phyloP scores from a whole-genome alignment of 2,888 invertebrate species.

The Tortrix viridana region DNA sequence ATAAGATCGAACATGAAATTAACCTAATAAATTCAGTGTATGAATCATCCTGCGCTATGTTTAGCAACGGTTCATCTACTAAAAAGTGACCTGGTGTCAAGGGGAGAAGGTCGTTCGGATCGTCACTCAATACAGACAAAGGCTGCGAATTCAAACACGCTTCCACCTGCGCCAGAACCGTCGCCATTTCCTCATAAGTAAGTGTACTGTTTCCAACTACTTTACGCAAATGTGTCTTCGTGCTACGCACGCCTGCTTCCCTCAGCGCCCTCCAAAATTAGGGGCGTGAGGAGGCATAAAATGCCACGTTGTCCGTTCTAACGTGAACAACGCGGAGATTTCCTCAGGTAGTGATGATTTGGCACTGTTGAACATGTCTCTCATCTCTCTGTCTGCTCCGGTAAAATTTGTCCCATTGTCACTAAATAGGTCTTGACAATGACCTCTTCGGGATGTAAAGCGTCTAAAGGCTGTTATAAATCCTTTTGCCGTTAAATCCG shows the following conservation, averaged over 20 bases:
- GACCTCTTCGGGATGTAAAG: slow-evolving; percentile 42
- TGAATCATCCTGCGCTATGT: background rate
- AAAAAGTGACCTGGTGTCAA: no score
- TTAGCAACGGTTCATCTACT: background rate
- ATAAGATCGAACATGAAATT: no score
- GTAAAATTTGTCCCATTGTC: slow-evolving; percentile 44
- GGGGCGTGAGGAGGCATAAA: slow-evolving; percentile 16
- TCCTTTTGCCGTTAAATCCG: slow-evolving; percentile 46
- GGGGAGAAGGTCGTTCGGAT: background rate
- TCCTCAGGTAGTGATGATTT: slow-evolving; percentile 13
- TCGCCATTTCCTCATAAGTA: no score
- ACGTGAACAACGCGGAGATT: slow-evolving; percentile 3
- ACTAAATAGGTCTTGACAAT: slow-evolving; percentile 39
- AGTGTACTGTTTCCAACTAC: slow-evolving; percentile 5
- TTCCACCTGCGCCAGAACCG: no score
- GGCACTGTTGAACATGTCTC: slow-evolving; percentile 8
- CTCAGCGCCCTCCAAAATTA: slow-evolving; percentile 19
- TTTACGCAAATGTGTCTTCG: slow-evolving; percentile 5
- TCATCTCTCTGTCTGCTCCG: slow-evolving; percentile 27
- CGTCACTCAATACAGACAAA: background rate
- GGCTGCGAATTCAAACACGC: no score
- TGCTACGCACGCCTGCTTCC: slow-evolving; percentile 9
- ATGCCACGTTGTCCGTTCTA: slow-evolving; percentile 12
- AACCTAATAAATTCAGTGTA: no score
- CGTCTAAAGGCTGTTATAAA: slow-evolving; percentile 45